Conservation (phyloP, 2,888 invertebrate species). For the Drosophila atroscutellata region DNA sequence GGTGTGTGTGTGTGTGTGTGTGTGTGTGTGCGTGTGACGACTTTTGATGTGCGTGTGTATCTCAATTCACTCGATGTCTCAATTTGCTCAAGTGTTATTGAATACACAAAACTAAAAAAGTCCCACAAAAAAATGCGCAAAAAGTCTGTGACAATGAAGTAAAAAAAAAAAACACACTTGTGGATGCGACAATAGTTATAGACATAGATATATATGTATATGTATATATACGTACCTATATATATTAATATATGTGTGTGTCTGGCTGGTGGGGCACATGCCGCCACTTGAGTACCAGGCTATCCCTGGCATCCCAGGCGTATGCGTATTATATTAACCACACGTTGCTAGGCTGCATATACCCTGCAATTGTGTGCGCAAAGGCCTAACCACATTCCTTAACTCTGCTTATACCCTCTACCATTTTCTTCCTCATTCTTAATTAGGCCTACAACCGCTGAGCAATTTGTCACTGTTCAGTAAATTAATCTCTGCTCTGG, state of each 20-base stretch:
- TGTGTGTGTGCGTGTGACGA: constrained; percentile 22
- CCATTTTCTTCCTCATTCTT: background rate
- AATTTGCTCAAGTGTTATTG: constrained; percentile 68
- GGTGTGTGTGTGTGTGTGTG: constrained; percentile 3
- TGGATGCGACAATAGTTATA: background rate
- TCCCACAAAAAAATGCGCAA: constrained; percentile 24
- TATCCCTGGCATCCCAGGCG: constrained; percentile 50
- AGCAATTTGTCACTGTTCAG: background rate
- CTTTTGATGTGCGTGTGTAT: constrained; percentile 43
- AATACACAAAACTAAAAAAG: constrained; percentile 49
- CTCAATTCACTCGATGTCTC: constrained; percentile 69
- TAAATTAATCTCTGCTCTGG: background rate
- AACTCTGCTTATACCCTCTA: background rate
- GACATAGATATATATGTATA: background rate
- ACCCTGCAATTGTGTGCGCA: constrained; percentile 10
- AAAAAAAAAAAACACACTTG: constrained; percentile 27
- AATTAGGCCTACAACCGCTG: background rate
- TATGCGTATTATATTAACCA: constrained; percentile 50
- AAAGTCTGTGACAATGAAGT: constrained; percentile 58
- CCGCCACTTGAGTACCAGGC: constrained; percentile 22
- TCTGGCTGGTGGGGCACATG: background rate
- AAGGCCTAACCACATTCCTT: background rate
- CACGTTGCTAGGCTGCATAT: constrained; percentile 6
- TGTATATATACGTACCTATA: background rate
- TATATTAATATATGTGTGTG: background rate